Evolutionary conservation across 2,888 invertebrate species (phyloP).

Genomic region (Aleiodes alternator): DNA sequence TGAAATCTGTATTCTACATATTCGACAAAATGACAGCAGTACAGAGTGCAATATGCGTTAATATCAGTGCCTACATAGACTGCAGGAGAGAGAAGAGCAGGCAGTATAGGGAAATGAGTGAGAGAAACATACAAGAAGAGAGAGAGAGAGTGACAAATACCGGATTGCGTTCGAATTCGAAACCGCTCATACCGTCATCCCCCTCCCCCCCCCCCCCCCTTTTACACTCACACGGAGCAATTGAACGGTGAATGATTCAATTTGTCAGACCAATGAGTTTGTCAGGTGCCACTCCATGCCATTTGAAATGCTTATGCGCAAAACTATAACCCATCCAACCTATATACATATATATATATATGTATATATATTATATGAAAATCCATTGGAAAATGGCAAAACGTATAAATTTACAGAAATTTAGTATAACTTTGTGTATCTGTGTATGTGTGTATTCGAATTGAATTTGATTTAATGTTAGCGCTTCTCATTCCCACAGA

Average conservation of each 20-base stretch:
- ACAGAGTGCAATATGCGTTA: too few species aligned
- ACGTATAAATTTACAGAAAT: constrained; percentile 50
- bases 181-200: constrained; percentile 34
- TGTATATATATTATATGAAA: neutral
- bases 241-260: constrained; percentile 76
- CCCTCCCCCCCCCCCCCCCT: constrained; percentile 50
- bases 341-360: constrained; percentile 3
- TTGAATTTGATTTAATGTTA: constrained; percentile 75
- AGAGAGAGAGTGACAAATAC: constrained; percentile 52
- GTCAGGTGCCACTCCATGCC: constrained; percentile 74
- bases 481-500: constrained; percentile 70
- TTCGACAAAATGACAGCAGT: too few species aligned
- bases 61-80: too few species aligned
- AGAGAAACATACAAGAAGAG: constrained; percentile 26
- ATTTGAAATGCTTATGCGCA: constrained; percentile 44
- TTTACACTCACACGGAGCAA: constrained; percentile 69
- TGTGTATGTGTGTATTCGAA: constrained; percentile 68
- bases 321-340: constrained; percentile 34
- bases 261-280: constrained; percentile 75
- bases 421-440: constrained; percentile 56
- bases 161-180: constrained; percentile 56
- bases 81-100: too few species aligned
- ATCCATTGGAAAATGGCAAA: constrained; percentile 4
- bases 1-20: too few species aligned
- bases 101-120: neutral